Evolutionary conservation across 2,113 vertebrate species (phyloP), one percentile per base, ranked within the genome.

Genomic region (Oriolus oriolus): DNA sequence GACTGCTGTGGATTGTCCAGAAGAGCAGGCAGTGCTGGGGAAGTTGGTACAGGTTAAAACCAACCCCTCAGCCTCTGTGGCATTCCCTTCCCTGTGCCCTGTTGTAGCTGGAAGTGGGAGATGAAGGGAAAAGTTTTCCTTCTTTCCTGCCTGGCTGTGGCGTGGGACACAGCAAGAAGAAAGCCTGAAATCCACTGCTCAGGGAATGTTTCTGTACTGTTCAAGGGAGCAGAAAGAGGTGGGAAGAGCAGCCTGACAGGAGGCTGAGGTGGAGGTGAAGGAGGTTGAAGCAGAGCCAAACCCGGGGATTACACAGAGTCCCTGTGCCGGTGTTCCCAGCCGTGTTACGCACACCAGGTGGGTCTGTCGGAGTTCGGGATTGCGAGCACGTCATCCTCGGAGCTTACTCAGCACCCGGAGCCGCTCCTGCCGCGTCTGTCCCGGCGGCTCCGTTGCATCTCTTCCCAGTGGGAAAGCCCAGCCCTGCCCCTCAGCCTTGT

Each of bases 291-390:
- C n/a, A 6, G 61, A 59, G 45, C 77, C 77, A 22, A 33, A 9
- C 7, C 18, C 45, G 2, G 12, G 63, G 53, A 22, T 60, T 37
- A 9, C 2, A 5, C 44, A 3, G 18, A 70, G 30, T 21, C n/a
- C 30, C 3, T 4, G 35, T 4, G 23, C 2, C 3, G 23, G 16
- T 13, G 37, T 65, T 80, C 39, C 73, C 37, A 0, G 33, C 35
- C 0, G 19, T 3, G 42, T 50, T 33, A 33, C 2, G 0, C 30
- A 19, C 57, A 2, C 18, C 0, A 47, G 82, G 75, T 0, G 16
- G 65, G 16, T 37, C 9, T 5, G 0, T 4, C 2, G 0, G 30
- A 3, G 24, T 8, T 11, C 2, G 28, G 45, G 21, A 53, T 23
- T 13, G 18, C 22, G 19, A 28, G 30, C 2, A 19, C 10, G 0